Conservation (phyloP, 2,797 vertebrate species). For the Hypotaenidia philippensis region DNA sequence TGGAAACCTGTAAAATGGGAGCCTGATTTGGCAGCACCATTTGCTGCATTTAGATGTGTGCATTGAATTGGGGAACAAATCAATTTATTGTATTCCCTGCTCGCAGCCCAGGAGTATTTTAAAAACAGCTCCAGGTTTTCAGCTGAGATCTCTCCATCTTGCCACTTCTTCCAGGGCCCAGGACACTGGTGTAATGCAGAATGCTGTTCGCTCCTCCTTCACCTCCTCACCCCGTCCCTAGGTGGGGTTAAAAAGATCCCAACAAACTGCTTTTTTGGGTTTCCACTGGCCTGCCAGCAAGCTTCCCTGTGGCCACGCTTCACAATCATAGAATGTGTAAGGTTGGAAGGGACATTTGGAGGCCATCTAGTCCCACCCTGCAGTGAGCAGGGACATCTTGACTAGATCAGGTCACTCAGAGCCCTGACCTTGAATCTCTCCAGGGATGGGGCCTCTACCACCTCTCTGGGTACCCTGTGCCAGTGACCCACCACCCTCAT, state of each 20-base stretch:
- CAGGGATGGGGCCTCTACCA: no score
- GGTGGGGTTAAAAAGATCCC: not conserved
- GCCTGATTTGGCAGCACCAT: not conserved
- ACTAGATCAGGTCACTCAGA: no score
- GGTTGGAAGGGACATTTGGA: no score
- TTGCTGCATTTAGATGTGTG: not conserved
- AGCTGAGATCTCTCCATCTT: not conserved
- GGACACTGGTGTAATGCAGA: not conserved
- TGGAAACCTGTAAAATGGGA: not conserved
- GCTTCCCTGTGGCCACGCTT: not conserved
- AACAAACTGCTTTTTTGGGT: not conserved
- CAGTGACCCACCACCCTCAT: no score
- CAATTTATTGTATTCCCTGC: slow-evolving; percentile 11
- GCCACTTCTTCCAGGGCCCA: not conserved
- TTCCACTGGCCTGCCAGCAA: not conserved
- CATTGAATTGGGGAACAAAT: not conserved
- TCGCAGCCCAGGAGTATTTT: not conserved
- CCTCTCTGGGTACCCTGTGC: no score
- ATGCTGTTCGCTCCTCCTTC: not conserved
- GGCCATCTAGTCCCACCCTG: no score
- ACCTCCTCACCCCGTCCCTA: not conserved
- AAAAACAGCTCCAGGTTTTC: not conserved
- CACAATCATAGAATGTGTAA: not conserved
- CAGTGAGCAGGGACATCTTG: no score
- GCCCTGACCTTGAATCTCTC: no score